Percentiles rank a stretch among this genome's conserved stretches.
These are phyloP conservation scores for Drosophila novamexicana DNA, from an alignment of 1,140 invertebrate species.

Conservation along the genomic window DNA sequence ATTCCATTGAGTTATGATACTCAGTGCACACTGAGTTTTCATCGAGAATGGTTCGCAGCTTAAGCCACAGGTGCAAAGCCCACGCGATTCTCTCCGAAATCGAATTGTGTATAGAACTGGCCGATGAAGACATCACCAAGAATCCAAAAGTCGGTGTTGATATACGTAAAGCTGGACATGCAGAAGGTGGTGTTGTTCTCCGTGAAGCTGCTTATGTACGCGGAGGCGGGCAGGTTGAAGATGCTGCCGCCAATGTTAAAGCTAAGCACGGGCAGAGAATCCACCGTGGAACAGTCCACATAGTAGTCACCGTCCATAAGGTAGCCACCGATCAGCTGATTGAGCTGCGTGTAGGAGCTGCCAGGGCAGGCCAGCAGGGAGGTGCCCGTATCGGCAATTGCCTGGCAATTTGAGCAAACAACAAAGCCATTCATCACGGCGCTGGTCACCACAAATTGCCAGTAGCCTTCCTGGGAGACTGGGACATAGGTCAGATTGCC, in stretches of 20 bases:
- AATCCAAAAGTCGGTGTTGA: constrained; percentile 85
- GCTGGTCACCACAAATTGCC: constrained; percentile 74
- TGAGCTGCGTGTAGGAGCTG: constrained; percentile 38
- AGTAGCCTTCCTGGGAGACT: constrained; percentile 74
- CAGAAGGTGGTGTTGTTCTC: constrained; percentile 89
- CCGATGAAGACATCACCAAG: constrained; percentile 89
- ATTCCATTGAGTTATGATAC: background rate
- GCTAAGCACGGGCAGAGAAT: constrained; percentile 50
- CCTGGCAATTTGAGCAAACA: constrained; percentile 86
- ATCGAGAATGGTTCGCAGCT: constrained; percentile 56
- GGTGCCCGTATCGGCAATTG: constrained; percentile 92
- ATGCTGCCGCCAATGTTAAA: constrained; percentile 61
- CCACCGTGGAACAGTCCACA: constrained; percentile 54
- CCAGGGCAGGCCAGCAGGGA: constrained; percentile 89
- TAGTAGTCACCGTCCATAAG: constrained; percentile 48
- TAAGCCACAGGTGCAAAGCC: constrained; percentile 85
- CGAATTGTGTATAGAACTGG: constrained; percentile 89
- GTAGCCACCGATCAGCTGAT: constrained; percentile 52
- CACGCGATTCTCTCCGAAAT: constrained; percentile 88
- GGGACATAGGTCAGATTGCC: constrained; percentile 75
- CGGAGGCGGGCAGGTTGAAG: constrained; percentile 55
- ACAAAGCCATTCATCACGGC: constrained; percentile 48
- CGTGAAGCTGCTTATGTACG: constrained; percentile 85
- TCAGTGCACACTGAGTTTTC: no score
- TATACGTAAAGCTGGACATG: constrained; percentile 93